Evolutionary conservation across 2,888 invertebrate species (phyloP).

Genomic region (Cryptocheilus praepositus): DNA sequence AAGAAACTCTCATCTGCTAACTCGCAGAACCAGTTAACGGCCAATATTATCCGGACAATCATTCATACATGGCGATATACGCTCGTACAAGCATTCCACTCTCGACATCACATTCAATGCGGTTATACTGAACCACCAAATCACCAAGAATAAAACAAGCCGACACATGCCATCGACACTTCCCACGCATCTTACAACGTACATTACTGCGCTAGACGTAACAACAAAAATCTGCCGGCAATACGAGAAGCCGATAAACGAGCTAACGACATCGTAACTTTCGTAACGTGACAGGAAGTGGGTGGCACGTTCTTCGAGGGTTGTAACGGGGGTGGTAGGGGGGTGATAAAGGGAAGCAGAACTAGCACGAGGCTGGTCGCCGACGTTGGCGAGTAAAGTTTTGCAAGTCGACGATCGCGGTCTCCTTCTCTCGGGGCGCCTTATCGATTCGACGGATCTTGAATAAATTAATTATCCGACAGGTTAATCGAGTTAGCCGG

Average conservation of each 20-base stretch:
- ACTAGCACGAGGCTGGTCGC: not conserved
- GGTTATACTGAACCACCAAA: too few relatives aligned
- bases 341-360: conserved; percentile 5
- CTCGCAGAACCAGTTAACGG: too few relatives aligned
- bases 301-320: not conserved
- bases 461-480: conserved; percentile 64
- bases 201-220: not conserved
- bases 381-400: conserved; percentile 13
- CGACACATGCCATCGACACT: too few relatives aligned
- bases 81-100: too few relatives aligned
- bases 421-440: conserved; percentile 18
- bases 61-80: too few relatives aligned
- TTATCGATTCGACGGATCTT: conserved; percentile 57
- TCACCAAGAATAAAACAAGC: too few relatives aligned
- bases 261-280: conserved; percentile 40
- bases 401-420: conserved; percentile 37
- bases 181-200: too few relatives aligned
- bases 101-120: too few relatives aligned
- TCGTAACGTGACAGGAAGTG: conserved; percentile 17
- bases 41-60: too few relatives aligned
- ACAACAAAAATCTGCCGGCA: conserved; percentile 4
- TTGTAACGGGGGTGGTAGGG: conserved; percentile 11
- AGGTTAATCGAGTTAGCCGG: conserved; percentile 61
- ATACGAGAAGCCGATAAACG: conserved; percentile 29
- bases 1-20: too few relatives aligned